phyloP scores from a whole-genome alignment of 2,797 vertebrate species.

The Lithobates pipiens region DNA sequence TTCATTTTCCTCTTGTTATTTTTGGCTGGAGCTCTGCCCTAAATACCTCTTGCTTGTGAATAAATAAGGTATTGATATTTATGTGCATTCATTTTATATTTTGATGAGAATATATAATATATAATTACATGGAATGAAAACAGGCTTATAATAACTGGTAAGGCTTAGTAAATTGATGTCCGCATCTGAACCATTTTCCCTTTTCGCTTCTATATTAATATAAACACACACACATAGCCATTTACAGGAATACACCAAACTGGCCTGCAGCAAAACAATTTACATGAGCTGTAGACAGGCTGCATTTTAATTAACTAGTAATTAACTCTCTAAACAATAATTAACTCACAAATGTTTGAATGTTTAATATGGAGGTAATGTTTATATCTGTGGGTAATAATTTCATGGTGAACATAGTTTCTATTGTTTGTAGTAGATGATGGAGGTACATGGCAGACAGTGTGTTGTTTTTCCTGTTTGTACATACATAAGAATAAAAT shows the following conservation, averaged over 20 bases:
- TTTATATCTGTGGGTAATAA: constrained; percentile 14
- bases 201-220: not conserved
- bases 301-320: constrained; percentile 20
- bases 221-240: not conserved
- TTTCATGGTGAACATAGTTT: constrained; percentile 19
- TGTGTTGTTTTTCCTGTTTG: not conserved
- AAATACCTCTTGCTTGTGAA: too few relatives aligned
- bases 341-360: constrained; percentile 22
- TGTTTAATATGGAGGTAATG: not conserved
- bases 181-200: not conserved
- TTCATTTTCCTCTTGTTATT: too few relatives aligned
- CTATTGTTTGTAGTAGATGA: not conserved
- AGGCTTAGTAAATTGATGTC: too few relatives aligned
- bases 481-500: not conserved
- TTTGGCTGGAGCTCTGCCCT: too few relatives aligned
- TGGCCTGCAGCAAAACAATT: constrained; percentile 2
- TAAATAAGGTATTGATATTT: too few relatives aligned
- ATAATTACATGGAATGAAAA: too few relatives aligned
- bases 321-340: constrained; percentile 26
- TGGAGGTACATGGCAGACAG: not conserved
- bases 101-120: too few relatives aligned
- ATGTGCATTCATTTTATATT: too few relatives aligned
- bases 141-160: too few relatives aligned
- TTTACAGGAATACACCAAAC: not conserved
- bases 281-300: not conserved